Evolutionary conservation across 1,140 invertebrate genomes (phyloP), one percentile per base, ranked within the genome.

Genomic region (Drosophila ironensis): DNA sequence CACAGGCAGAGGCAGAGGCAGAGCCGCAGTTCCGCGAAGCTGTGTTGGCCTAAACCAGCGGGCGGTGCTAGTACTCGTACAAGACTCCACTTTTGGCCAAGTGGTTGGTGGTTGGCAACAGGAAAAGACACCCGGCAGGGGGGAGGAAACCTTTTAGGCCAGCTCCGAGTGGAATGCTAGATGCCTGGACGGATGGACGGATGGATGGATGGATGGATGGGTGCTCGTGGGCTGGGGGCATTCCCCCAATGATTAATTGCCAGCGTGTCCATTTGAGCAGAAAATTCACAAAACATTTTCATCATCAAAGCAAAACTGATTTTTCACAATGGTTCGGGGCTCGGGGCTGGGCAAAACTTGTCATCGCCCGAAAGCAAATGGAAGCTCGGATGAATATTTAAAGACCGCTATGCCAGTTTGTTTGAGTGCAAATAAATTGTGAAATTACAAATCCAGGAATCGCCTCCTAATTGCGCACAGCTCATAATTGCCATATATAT

Each of bases 211-310:
- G 53, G 8, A 30, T 47, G 52, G 47, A 28, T 24, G 25, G 40
- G 37, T 20, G 22, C 9, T 5, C 7, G 24, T 17, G 19, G 19
- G 28, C 16, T 5, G 1, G 7, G 6, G 7, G 22, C 2, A 8
- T 14, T 8, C 19, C 8, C 48, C 69, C 82, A 59, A 78, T 84
- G 78, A 84, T 84, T 84, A 84, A 84, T 86, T 84, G 80, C 73
- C 50, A 57, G 72, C 72, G 47, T 72, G 70, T 47, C 51, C 70
- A 74, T 77, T 86, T 53, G 52, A 60, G 74, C 48, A 33, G 73
- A 38, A 78, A 73, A 84, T 86, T 74, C 76, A 70, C 59, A 66
- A 69, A 67, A 76, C 54, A 71, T 71, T 64, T 77, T 50, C 44
- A 78, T 68, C 66, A 76, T 75, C 72, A 75, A 69, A 69, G 52